Evolutionary conservation across 2,888 invertebrate genomes (phyloP).

Genomic region (Pyrgus malvae): DNA sequence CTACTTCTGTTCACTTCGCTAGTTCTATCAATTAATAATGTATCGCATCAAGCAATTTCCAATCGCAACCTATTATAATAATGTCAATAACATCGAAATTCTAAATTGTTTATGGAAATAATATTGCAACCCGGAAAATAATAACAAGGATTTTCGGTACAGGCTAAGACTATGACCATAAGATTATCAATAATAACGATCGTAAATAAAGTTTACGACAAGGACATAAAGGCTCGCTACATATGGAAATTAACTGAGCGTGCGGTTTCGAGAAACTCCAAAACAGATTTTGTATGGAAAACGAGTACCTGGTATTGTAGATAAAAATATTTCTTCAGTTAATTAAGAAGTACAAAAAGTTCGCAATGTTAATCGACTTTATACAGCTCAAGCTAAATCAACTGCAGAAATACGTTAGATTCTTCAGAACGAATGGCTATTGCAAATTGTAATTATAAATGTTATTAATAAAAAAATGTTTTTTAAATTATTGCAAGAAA

Average conservation of each 20-base stretch:
- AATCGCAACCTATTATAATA: slow-evolving; percentile 3
- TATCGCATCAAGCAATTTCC: neutral
- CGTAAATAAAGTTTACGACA: slow-evolving; percentile 19
- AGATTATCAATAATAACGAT: slow-evolving; percentile 12
- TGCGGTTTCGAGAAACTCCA: slow-evolving; percentile 24
- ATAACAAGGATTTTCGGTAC: slow-evolving; percentile 2
- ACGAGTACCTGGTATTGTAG: slow-evolving; percentile 2
- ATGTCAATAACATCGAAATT: slow-evolving; percentile 4
- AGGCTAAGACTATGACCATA: slow-evolving; percentile 11
- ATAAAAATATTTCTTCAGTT: too few species aligned
- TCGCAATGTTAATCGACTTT: too few species aligned
- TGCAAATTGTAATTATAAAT: too few species aligned
- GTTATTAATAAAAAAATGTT: too few species aligned
- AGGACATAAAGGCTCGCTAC: slow-evolving; percentile 25
- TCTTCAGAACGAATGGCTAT: too few species aligned
- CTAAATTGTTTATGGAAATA: slow-evolving; percentile 1
- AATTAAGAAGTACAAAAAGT: too few species aligned
- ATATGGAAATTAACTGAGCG: slow-evolving; percentile 25
- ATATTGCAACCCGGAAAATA: slow-evolving; percentile 5
- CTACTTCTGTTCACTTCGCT: neutral
- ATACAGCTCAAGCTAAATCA: too few species aligned
- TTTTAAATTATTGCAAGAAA: too few species aligned
- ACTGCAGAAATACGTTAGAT: too few species aligned
- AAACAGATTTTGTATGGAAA: slow-evolving; percentile 9
- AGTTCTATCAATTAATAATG: too few species aligned